phyloP scores from a whole-genome alignment of 2,888 invertebrate genomes.

The Erebia palarica region DNA sequence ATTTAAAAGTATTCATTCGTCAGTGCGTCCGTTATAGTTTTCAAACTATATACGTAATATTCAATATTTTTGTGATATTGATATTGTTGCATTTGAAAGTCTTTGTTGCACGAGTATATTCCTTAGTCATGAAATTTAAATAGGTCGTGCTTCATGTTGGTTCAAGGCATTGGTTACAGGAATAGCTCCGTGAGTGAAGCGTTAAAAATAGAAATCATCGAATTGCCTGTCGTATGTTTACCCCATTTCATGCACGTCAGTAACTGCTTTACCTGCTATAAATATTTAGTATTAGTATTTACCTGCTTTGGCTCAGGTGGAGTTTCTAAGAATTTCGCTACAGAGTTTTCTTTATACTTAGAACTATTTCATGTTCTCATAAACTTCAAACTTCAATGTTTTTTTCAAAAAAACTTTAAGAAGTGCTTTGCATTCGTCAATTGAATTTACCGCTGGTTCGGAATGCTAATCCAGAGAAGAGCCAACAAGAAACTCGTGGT shows the following conservation, averaged over 20 bases:
- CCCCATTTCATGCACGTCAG: constrained; percentile 44
- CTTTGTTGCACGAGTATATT: constrained; percentile 54
- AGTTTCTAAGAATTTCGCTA: no score
- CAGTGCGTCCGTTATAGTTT: neutral
- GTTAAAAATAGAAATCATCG: constrained; percentile 64
- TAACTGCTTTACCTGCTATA: constrained; percentile 11
- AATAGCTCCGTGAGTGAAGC: constrained; percentile 70
- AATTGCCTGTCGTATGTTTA: constrained; percentile 53
- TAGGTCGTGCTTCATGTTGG: constrained; percentile 62
- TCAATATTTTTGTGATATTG: constrained; percentile 9
- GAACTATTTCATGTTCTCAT: no score
- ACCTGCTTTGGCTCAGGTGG: no score
- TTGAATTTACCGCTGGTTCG: no score
- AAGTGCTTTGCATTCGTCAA: no score
- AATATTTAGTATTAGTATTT: constrained; percentile 1
- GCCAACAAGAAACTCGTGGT: no score
- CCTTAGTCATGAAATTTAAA: constrained; percentile 62
- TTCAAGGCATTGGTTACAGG: constrained; percentile 70
- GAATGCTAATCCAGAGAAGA: no score
- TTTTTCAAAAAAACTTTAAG: no score
- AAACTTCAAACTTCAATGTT: no score
- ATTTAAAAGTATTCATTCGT: no score
- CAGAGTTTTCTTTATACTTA: no score
- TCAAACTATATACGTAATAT: constrained; percentile 15
- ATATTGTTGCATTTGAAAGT: constrained; percentile 28